These are phyloP conservation scores for Acholoe squamosa DNA, from an alignment of 2,888 invertebrate species.

Conservation along the genomic window DNA sequence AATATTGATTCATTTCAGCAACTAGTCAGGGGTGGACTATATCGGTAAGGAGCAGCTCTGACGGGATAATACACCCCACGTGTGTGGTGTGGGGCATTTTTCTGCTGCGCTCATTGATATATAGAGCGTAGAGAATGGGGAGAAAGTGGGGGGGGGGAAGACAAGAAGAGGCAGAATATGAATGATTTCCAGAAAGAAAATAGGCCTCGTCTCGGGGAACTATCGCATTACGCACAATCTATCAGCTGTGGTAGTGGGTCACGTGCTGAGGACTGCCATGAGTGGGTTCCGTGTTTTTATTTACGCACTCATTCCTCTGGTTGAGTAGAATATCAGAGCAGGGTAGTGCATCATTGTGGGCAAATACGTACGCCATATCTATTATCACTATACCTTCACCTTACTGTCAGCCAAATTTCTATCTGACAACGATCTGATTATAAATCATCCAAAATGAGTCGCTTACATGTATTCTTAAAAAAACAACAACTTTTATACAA, in stretches of 20 bases:
- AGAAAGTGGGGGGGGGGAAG: background rate
- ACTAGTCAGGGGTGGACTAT: no score
- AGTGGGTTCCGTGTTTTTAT: background rate
- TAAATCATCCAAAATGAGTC: no score
- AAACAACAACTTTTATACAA: no score
- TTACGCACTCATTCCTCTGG: background rate
- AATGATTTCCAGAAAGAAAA: constrained; percentile 4
- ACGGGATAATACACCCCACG: background rate
- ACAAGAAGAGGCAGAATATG: background rate
- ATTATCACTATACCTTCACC: no score
- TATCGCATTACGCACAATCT: background rate
- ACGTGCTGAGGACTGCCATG: background rate
- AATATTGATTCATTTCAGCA: no score
- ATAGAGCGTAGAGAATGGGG: background rate
- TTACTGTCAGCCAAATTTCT: no score
- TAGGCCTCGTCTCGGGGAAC: background rate
- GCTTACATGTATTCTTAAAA: no score
- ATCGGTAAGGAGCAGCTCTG: background rate
- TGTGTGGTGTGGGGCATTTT: constrained; percentile 18
- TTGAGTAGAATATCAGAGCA: background rate
- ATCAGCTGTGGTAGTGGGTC: constrained; percentile 5
- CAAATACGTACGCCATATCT: no score
- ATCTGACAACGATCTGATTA: no score
- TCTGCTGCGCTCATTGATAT: background rate
- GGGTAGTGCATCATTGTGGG: no score